Conservation (phyloP, 2,113 vertebrate genomes). For the Zosterops japonicus region DNA sequence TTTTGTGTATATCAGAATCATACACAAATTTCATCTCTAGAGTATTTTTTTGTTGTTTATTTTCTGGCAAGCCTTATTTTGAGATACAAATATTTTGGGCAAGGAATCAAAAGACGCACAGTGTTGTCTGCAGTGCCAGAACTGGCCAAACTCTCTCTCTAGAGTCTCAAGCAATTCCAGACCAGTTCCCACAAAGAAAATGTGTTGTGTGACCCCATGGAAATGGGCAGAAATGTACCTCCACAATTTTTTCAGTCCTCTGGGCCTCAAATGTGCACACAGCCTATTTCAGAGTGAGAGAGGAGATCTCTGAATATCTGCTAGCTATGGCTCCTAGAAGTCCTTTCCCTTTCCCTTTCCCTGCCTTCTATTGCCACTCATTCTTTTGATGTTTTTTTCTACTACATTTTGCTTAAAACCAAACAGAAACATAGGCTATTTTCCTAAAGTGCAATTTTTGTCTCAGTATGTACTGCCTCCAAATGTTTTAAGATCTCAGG, state of each 20-base stretch:
- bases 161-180: background rate
- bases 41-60: background rate
- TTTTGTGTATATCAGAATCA: background rate
- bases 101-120: background rate
- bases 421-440: background rate
- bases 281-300: background rate
- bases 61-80: background rate
- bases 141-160: background rate
- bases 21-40: background rate
- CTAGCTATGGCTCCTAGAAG: background rate
- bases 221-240: background rate
- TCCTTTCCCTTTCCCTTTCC: background rate
- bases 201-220: background rate
- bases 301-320: background rate
- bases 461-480: background rate
- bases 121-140: background rate
- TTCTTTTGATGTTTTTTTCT: background rate
- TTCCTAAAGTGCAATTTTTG: background rate
- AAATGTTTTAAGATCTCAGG: background rate
- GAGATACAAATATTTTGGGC: background rate
- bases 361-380: background rate
- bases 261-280: background rate
- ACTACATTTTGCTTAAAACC: background rate
- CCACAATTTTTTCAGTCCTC: background rate
- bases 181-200: background rate